Evolutionary conservation across 2,888 invertebrate genomes (phyloP), one percentile per base, ranked within the genome.

Genomic region (Hoplodrina blanda): DNA sequence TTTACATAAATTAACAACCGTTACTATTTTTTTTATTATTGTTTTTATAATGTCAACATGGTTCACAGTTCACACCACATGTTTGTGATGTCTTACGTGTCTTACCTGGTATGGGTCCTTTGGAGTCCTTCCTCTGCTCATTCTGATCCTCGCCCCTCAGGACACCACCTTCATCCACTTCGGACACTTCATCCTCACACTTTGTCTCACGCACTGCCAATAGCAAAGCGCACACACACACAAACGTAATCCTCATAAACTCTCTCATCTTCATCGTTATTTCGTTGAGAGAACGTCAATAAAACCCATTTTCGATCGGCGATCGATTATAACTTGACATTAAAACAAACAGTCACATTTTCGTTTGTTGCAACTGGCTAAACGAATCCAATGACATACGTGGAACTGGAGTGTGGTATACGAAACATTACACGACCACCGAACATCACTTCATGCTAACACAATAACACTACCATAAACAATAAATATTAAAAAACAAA

Each of bases 261-360:
- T 91, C 92, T 86, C 92, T 92, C 96, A 96, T 96, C 91, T 92
- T 95, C 90, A 88, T 89, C 78, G 88, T 90, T 88, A 88, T 86
- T 87, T 83, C 84, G 86, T 86, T 83, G 81, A 83, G 70, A 76
- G 75, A 87, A 88, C 82, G 90, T 92, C 89, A 87, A 80, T 76
- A 76, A 78, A 78, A 67, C 81, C 91, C 94, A 94, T 95, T 95
- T 90, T 93, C 94, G 84, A 84, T 84, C 84, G 67, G 17, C 76
- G 84, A 84, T 84, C 86, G 86, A 87, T 83, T 78, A 73, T 80
- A 83, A 85, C 83, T 84, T 85, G 78, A 83, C 85, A 80, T 74
- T 85, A 81, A 82, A 87, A 87, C 83, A 85, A 87, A 90, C 92
- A 94, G 95, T 95, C 95, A 95, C 95, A 95, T 95, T 94, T 95